Evolutionary conservation across 1,140 invertebrate species (phyloP).

Genomic region (Heliconius eleuchia): DNA sequence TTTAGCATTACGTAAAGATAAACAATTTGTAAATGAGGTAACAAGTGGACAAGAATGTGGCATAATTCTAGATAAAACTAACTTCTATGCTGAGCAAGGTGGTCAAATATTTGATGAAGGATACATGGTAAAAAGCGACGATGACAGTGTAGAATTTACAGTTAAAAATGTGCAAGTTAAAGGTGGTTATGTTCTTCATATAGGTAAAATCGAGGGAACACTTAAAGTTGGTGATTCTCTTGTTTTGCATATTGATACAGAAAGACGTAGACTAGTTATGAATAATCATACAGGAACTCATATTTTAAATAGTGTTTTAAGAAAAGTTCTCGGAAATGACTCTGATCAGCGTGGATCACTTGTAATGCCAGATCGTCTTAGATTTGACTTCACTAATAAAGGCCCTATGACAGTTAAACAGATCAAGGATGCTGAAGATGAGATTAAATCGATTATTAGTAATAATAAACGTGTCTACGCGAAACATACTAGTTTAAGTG

Average conservation of each 20-base stretch:
- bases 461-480: slow-evolving; percentile 94
- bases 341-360: slow-evolving; percentile 98
- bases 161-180: slow-evolving; percentile 98
- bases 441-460: slow-evolving; percentile 89
- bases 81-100: slow-evolving; percentile 99
- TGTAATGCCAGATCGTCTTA: slow-evolving; percentile 97
- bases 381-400: slow-evolving; percentile 99
- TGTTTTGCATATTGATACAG: slow-evolving; percentile 90
- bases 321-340: slow-evolving; percentile 93
- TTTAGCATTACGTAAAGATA: slow-evolving; percentile 87
- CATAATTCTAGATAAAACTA: slow-evolving; percentile 94
- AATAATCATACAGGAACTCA: slow-evolving; percentile 99
- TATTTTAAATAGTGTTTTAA: slow-evolving; percentile 96
- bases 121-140: slow-evolving; percentile 92
- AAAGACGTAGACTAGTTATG: slow-evolving; percentile 94
- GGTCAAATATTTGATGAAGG: slow-evolving; percentile 99
- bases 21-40: slow-evolving; percentile 94
- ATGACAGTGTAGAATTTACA: slow-evolving; percentile 94
- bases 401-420: slow-evolving; percentile 93
- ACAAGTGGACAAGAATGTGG: slow-evolving; percentile 94
- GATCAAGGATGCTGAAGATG: slow-evolving; percentile 92
- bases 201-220: slow-evolving; percentile 92
- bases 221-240: slow-evolving; percentile 94
- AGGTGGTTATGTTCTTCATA: slow-evolving; percentile 97
- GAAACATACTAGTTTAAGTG: slow-evolving; percentile 90